Percentiles rank a stretch among this genome's conserved stretches.
Conservation (phyloP, 2,113 vertebrate species). For the Gymnogyps californianus region DNA sequence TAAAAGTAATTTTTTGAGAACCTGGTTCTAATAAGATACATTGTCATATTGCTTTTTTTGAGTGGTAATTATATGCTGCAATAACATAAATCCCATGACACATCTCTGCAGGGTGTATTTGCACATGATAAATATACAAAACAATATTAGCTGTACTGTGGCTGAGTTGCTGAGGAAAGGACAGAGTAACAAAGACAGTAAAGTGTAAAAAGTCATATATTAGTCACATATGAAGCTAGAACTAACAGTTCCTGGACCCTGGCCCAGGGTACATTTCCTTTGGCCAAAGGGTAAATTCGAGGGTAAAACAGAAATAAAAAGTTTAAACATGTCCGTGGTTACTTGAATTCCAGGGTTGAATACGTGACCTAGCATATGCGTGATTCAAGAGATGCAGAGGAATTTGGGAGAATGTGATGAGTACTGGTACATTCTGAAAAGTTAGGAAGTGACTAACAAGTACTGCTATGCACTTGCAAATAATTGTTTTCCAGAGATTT, state of each 20-base stretch:
- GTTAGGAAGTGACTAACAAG: background rate
- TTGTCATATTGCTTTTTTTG: background rate
- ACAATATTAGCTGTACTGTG: background rate
- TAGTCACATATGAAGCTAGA: slow-evolving; percentile 1
- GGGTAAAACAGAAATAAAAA: background rate
- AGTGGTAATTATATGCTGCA: background rate
- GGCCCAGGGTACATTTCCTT: background rate
- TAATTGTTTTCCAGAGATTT: background rate
- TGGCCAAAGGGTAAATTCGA: background rate
- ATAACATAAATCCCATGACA: background rate
- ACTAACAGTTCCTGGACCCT: background rate
- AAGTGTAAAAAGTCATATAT: background rate
- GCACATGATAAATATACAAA: background rate
- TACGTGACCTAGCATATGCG: accelerated
- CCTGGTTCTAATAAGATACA: background rate
- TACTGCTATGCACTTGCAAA: background rate
- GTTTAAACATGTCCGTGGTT: background rate
- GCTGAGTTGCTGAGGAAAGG: background rate
- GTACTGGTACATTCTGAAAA: background rate
- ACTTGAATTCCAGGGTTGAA: background rate
- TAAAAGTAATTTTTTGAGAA: background rate
- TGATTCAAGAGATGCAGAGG: background rate
- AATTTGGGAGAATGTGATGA: background rate
- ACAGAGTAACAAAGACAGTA: background rate
- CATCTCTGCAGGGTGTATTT: background rate